Evolutionary conservation across 2,797 vertebrate genomes (phyloP).

Genomic region (Ataeniobius toweri): DNA sequence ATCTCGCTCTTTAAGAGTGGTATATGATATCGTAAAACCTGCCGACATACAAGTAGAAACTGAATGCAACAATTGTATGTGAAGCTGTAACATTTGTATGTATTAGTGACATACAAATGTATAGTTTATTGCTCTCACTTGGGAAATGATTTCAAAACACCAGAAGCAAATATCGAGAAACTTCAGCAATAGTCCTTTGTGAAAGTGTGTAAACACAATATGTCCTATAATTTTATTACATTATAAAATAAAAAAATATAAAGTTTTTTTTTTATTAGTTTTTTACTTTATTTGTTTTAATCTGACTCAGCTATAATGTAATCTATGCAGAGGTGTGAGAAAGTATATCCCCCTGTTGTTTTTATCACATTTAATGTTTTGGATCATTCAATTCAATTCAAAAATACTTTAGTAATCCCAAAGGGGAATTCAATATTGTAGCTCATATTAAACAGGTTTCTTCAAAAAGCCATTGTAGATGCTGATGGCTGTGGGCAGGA

Average conservation of each 20-base stretch:
- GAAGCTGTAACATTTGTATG: no score
- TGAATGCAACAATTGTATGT: no score
- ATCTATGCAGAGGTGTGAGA: not conserved
- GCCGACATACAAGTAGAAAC: no score
- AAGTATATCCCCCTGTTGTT: not conserved
- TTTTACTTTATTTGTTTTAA: not conserved
- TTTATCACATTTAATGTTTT: not conserved
- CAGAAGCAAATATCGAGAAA: not conserved
- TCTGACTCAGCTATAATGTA: not conserved
- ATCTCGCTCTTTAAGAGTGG: not conserved
- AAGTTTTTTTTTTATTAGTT: not conserved
- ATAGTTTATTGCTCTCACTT: not conserved
- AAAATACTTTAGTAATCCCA: no score
- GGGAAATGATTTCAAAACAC: not conserved
- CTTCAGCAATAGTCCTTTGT: not conserved
- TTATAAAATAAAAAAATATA: no score
- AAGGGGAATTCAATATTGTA: no score
- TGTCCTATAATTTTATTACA: no score
- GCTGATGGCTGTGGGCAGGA: no score
- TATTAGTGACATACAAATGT: not conserved
- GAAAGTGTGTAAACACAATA: not conserved
- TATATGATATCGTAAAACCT: not conserved
- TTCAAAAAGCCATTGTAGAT: no score
- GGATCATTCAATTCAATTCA: not conserved
- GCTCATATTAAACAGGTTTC: no score